Percentiles rank a stretch among this genome's conserved stretches.
Evolutionary conservation across 2,888 invertebrate species (phyloP).

Genomic region (Smittia aterrima): DNA sequence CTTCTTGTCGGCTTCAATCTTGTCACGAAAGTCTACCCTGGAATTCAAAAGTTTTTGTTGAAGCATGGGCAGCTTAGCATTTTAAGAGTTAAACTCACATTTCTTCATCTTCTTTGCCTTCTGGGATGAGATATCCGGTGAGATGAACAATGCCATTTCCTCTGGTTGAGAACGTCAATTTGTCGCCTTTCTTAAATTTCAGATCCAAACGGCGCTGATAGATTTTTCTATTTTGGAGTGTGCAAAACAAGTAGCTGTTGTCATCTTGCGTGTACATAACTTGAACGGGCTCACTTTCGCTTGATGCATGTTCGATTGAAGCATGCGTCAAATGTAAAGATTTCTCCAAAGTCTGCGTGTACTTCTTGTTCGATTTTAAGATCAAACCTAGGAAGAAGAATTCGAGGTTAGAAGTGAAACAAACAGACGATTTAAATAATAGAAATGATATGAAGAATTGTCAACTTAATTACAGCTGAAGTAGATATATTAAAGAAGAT

Average conservation of each 20-base stretch:
- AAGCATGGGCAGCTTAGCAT: not conserved
- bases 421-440: too few species aligned
- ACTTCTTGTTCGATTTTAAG: slow-evolving; percentile 78
- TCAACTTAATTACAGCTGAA: too few species aligned
- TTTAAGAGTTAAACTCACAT: too few species aligned
- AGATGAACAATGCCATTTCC: slow-evolving; percentile 78
- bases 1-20: not conserved
- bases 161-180: slow-evolving; percentile 65
- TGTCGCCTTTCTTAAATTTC: slow-evolving; percentile 74
- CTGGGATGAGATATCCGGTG: slow-evolving; percentile 69
- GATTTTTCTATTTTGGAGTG: slow-evolving; percentile 62
- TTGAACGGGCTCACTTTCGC: slow-evolving; percentile 63
- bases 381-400: slow-evolving; percentile 64
- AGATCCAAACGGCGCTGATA: slow-evolving; percentile 77
- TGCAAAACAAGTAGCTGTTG: slow-evolving; percentile 74
- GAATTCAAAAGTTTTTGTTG: too few species aligned
- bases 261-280: slow-evolving; percentile 74
- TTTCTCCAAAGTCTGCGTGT: slow-evolving; percentile 75
- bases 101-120: slow-evolving; percentile 48
- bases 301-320: slow-evolving; percentile 67
- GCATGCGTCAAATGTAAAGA: slow-evolving; percentile 90
- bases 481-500: too few species aligned
- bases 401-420: not conserved
- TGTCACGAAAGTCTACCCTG: slow-evolving; percentile 7
- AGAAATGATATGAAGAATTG: too few species aligned